Conservation (phyloP, 2,888 invertebrate species). For the Nemotelus nigrinus region DNA sequence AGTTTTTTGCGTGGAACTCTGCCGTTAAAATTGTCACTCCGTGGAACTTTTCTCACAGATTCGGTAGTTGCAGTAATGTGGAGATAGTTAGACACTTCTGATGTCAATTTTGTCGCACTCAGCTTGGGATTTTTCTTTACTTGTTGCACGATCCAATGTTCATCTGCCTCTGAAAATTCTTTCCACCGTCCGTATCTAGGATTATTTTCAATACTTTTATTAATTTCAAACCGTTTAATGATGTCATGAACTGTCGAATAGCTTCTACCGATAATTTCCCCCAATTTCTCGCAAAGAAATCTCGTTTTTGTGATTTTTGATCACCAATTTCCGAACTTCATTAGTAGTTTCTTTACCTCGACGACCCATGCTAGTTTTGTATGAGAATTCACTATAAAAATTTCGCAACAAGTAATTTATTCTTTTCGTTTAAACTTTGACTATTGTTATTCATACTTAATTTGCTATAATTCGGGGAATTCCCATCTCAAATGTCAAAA, state of each 20-base stretch:
- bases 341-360: constrained; percentile 43
- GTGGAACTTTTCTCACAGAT: constrained; percentile 28
- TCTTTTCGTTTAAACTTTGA: constrained; percentile 31
- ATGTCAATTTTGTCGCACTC: constrained; percentile 22
- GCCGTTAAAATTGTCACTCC: constrained; percentile 19
- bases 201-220: constrained; percentile 36
- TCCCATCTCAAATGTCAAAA: constrained; percentile 27
- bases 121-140: constrained; percentile 36
- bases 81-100: no score
- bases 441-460: constrained; percentile 16
- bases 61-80: constrained; percentile 24
- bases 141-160: constrained; percentile 36
- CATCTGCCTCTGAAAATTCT: constrained; percentile 38
- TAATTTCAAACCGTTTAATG: constrained; percentile 30
- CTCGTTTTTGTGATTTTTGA: constrained; percentile 45
- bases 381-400: not conserved
- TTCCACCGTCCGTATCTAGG: constrained; percentile 26
- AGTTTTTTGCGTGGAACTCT: not conserved
- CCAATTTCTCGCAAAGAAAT: constrained; percentile 47
- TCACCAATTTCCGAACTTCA: constrained; percentile 41
- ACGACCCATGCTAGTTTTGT: constrained; percentile 33
- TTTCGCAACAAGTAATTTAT: constrained; percentile 16
- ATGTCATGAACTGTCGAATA: constrained; percentile 46
- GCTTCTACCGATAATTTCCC: constrained; percentile 42
- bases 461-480: constrained; percentile 18